These are phyloP conservation scores for Sarcophaga carnaria DNA, from an alignment of 2,888 invertebrate species.

Conservation along the genomic window DNA sequence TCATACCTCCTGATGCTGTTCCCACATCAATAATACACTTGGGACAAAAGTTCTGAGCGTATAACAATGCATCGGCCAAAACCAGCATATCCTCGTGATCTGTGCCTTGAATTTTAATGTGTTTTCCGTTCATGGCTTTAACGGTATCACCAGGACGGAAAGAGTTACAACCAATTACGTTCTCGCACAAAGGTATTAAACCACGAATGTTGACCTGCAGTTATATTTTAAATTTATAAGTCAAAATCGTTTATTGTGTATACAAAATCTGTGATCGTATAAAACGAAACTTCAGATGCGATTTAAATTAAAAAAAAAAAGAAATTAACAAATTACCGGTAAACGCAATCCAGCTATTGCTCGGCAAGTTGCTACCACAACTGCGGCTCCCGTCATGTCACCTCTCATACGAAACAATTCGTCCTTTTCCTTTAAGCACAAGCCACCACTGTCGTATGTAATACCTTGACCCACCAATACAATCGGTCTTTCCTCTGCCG, in stretches of 20 bases:
- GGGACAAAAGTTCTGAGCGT: slow-evolving; percentile 89
- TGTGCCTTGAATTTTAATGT: slow-evolving; percentile 88
- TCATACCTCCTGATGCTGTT: slow-evolving; percentile 87
- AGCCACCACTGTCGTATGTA: slow-evolving; percentile 88
- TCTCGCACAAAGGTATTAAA: slow-evolving; percentile 89
- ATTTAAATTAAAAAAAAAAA: too few species aligned
- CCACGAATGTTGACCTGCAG: slow-evolving; percentile 85
- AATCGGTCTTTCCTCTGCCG: slow-evolving; percentile 85
- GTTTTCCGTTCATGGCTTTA: slow-evolving; percentile 88
- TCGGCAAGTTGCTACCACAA: slow-evolving; percentile 87
- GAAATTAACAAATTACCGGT: slow-evolving; percentile 80
- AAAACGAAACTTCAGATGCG: too few species aligned
- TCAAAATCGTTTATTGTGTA: background rate
- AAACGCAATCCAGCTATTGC: slow-evolving; percentile 87
- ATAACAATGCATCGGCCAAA: slow-evolving; percentile 89
- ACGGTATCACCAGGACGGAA: slow-evolving; percentile 91
- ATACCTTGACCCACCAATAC: slow-evolving; percentile 88
- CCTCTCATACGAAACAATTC: slow-evolving; percentile 88
- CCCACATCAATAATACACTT: slow-evolving; percentile 89
- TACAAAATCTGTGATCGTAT: background rate
- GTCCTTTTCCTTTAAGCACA: slow-evolving; percentile 84
- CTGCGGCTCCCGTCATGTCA: slow-evolving; percentile 93
- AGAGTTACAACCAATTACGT: slow-evolving; percentile 89
- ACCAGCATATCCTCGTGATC: slow-evolving; percentile 90
- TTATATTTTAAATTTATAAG: background rate